Evolutionary conservation across 2,888 invertebrate genomes (phyloP).

Genomic region (Isoperla grammatica): DNA sequence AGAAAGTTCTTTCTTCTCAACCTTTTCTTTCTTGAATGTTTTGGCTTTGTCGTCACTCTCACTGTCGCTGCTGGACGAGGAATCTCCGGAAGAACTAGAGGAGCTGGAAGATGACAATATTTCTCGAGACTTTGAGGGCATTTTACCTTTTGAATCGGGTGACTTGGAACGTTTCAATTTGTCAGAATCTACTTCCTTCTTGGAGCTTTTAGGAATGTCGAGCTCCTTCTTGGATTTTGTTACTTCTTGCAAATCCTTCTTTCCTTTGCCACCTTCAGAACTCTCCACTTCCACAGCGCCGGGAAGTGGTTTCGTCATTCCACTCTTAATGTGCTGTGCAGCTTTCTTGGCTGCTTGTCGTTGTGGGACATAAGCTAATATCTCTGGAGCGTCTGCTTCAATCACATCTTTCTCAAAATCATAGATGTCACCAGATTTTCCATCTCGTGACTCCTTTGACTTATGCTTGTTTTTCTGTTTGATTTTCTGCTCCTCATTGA

Average conservation of each 20-base stretch:
- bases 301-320: conserved; percentile 50
- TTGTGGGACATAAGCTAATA: conserved; percentile 81
- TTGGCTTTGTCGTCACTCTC: conserved; percentile 42
- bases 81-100: conserved; percentile 46
- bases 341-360: conserved; percentile 88
- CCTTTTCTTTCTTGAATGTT: conserved; percentile 2
- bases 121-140: conserved; percentile 17
- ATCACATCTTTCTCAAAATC: conserved; percentile 54
- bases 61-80: conserved; percentile 48
- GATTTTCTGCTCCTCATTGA: conserved; percentile 27
- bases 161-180: conserved; percentile 12
- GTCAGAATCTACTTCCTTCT: conserved; percentile 34
- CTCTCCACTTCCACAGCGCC: conserved; percentile 40
- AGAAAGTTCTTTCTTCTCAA: conserved; percentile 21
- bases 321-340: conserved; percentile 82
- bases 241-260: conserved; percentile 35
- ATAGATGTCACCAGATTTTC: conserved; percentile 46
- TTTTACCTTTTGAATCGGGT: conserved; percentile 20
- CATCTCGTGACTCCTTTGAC: conserved; percentile 20
- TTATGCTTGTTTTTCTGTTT: conserved; percentile 26
- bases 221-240: conserved; percentile 35
- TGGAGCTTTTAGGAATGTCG: conserved; percentile 41
- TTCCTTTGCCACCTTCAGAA: conserved; percentile 40
- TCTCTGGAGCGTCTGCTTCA: conserved; percentile 47
- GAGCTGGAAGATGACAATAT: conserved; percentile 43